Evolutionary conservation across 2,113 vertebrate species (phyloP), one percentile per base, ranked within the genome.

Genomic region (Alces alces): DNA sequence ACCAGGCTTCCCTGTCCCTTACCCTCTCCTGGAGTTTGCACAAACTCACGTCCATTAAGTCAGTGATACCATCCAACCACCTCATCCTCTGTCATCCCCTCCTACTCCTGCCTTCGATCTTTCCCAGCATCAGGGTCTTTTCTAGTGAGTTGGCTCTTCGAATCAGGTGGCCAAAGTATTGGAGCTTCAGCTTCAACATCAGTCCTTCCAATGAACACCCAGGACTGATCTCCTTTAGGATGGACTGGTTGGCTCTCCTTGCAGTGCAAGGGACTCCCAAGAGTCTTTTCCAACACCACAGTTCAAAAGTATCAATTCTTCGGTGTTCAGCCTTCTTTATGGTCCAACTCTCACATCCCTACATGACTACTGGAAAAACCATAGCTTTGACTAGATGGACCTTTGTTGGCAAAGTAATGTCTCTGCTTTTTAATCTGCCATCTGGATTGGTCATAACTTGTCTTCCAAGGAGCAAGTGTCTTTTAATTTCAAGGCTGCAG

Each of bases 301-400:
- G 9, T 36, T 70, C 64, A 70, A 1, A 70, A 70, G 9, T 5
- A 70, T 21, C 64, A 11, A 1, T 36, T 70, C 64, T 70, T 70
- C 0, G 0, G n/a, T 5, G 0, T 0, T 70, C n/a, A 70, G 19
- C 64, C 0, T 2, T 70, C 64, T 70, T 58, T 23, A 36, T 12
- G 5, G n/a, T 23, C n/a, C 64, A 6, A 36, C n/a, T 70, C 19
- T 36, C 9, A 70, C n/a, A 36, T 36, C 64, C 64, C 5, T 36
- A 23, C 64, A 12, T 36, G 64, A 70, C n/a, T 0, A 36, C 64
- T 21, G n/a, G 64, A 36, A 70, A 23, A 36, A 70, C 64, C 64
- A 36, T 70, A 70, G 64, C 64, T 70, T 70, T 70, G 64, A 70
- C 66, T 70, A 70, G 19, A 36, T 12, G 66, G 66, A 39, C 19